Evolutionary conservation across 2,888 invertebrate genomes (phyloP).

Genomic region (Nomada lathburiana): DNA sequence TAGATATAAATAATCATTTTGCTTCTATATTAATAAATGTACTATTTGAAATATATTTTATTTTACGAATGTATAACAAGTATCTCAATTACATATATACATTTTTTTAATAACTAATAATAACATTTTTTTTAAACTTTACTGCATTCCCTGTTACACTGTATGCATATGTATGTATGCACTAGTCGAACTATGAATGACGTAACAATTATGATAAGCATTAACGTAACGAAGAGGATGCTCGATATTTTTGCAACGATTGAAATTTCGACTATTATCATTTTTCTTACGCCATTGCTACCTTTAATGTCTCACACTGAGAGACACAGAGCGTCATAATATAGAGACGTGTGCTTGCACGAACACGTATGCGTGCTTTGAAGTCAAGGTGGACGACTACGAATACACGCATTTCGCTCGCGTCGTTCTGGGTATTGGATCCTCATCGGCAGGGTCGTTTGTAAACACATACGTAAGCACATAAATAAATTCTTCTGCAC

Average conservation of each 20-base stretch:
- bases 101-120: neutral
- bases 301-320: slow-evolving; percentile 58
- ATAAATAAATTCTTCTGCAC: slow-evolving; percentile 54
- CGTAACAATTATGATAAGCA: neutral
- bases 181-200: slow-evolving; percentile 4
- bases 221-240: slow-evolving; percentile 12
- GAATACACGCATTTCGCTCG: slow-evolving; percentile 61
- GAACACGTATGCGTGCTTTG: slow-evolving; percentile 52
- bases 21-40: too few relatives aligned
- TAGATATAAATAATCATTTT: too few relatives aligned
- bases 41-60: too few relatives aligned
- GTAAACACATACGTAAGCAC: slow-evolving; percentile 51
- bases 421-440: slow-evolving; percentile 60
- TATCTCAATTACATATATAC: too few relatives aligned
- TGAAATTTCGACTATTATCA: slow-evolving; percentile 14
- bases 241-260: neutral
- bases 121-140: neutral
- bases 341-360: slow-evolving; percentile 55
- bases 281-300: slow-evolving; percentile 60
- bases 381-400: slow-evolving; percentile 67
- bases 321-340: slow-evolving; percentile 43
- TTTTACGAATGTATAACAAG: too few relatives aligned
- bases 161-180: neutral
- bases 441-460: slow-evolving; percentile 62
- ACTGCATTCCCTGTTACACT: neutral